Base-by-base conservation (phyloP, 2,888 invertebrate species). In the Lasius platythorax region DNA sequence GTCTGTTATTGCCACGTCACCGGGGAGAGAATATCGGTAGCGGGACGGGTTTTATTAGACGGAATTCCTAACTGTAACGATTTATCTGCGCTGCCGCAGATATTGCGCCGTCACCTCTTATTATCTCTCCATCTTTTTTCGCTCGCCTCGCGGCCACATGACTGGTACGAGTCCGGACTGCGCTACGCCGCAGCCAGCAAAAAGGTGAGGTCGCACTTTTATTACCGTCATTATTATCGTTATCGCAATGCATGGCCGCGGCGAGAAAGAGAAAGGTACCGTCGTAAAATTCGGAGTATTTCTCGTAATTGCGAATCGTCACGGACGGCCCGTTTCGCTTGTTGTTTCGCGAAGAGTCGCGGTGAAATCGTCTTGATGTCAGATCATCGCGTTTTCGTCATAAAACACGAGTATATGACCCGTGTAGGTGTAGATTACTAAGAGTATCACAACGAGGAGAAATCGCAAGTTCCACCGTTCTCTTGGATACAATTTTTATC, bases 51-150 rank as follows among this genome's bases (percentile, higher is more conserved):
- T 89, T 89, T 90, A 89, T 90, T 90, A 87, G 83, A 87, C 82
- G 84, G 86, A 89, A 91, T 91, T 91, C 91, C 90, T 90, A 90
- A 91, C 92, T 90, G 88, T 90, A 90, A 86, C 85, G 85, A 82
- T 87, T 88, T 87, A 86, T 87, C 86, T 82, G 74, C 30, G 61
- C 66, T 56, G 70, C 68, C 53, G 58, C 53, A 53, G 76, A 76
- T 83, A 76, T 72, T 73, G 83, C 83, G 23, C 74, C 66, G 78
- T 50, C 70, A 68, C 37, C 85, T 74, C 86, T 89, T 82, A 89
- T 90, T 89, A 82, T 87, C 85, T 84, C 66, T 63, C 87, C 68
- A 68, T 81, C 81, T 70, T 78, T 33, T 46, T 46, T 63, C 72
- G 70, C 50, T 56, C 75, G 43, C 43, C 46, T 67, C 46, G 66